A percentile compares a stretch with the other conserved stretches of the same genome.
Evolutionary conservation across 2,113 vertebrate species (phyloP).

Genomic region (Salvator merianae): DNA sequence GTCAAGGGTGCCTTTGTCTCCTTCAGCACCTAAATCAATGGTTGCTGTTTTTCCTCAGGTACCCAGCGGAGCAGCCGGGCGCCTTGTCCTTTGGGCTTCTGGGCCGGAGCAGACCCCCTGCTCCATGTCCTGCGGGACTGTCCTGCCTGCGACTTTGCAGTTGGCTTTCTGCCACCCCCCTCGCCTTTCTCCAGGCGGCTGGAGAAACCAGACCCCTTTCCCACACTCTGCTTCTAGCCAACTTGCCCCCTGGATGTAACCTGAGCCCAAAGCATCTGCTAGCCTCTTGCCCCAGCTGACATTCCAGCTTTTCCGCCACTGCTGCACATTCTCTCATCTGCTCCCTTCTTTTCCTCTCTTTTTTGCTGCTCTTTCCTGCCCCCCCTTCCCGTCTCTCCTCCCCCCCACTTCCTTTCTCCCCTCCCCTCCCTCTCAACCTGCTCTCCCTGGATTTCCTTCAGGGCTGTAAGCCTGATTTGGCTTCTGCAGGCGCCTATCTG

Average conservation of each 20-base stretch:
- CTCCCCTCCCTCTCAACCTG: background rate
- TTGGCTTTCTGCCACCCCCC: background rate
- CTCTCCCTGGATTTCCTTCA: conserved; percentile 16
- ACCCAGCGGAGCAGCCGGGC: background rate
- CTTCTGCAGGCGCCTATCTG: conserved; percentile 9
- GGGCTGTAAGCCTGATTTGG: conserved; percentile 22
- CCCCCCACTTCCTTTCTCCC: too few relatives aligned
- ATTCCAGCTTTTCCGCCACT: background rate
- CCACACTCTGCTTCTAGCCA: conserved; percentile 17
- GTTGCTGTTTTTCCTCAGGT: background rate
- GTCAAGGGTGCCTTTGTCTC: background rate
- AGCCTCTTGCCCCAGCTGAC: background rate
- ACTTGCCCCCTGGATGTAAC: background rate
- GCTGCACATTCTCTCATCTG: background rate
- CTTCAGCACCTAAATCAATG: too few relatives aligned
- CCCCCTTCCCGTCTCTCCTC: background rate
- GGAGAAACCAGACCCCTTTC: conserved; percentile 28
- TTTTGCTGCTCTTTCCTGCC: background rate
- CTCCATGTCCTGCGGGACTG: too few relatives aligned
- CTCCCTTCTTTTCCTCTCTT: background rate
- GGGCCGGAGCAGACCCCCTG: background rate
- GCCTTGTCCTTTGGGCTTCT: background rate
- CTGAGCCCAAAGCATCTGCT: background rate
- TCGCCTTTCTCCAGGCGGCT: background rate
- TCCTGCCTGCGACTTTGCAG: background rate